These are phyloP conservation scores for Toxostoma redivivum DNA, from an alignment of 2,113 vertebrate genomes.

Conservation along the genomic window DNA sequence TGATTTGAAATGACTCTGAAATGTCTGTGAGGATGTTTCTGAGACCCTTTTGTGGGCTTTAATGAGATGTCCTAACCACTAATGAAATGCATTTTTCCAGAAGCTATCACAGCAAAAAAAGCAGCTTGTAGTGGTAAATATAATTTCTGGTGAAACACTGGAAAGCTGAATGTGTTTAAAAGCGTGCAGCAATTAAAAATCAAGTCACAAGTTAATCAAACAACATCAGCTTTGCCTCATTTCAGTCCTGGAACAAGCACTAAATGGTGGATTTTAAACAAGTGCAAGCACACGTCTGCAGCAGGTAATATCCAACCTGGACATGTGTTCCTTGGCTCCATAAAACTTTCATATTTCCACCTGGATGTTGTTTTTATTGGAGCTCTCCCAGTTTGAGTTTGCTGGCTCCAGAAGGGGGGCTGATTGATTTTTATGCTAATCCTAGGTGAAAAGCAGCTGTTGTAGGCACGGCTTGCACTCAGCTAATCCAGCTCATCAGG, in stretches of 20 bases:
- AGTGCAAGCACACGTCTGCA: rapidly evolving
- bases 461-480: background rate
- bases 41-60: background rate
- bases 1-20: background rate
- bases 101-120: background rate
- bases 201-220: background rate
- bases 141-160: background rate
- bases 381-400: background rate
- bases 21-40: background rate
- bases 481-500: background rate
- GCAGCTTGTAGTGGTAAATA: background rate
- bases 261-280: background rate
- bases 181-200: background rate
- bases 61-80: background rate
- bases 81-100: background rate
- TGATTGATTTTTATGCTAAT: slow-evolving; percentile 42
- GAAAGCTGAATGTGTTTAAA: background rate
- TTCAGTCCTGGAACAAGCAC: background rate
- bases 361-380: background rate
- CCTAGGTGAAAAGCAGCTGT: slow-evolving; percentile 23
- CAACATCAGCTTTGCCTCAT: background rate
- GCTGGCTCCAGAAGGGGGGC: background rate
- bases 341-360: background rate
- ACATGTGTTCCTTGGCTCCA: background rate
- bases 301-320: background rate